These are phyloP conservation scores for Dromaius novaehollandiae DNA, from an alignment of 2,113 vertebrate genomes.

Conservation along the genomic window DNA sequence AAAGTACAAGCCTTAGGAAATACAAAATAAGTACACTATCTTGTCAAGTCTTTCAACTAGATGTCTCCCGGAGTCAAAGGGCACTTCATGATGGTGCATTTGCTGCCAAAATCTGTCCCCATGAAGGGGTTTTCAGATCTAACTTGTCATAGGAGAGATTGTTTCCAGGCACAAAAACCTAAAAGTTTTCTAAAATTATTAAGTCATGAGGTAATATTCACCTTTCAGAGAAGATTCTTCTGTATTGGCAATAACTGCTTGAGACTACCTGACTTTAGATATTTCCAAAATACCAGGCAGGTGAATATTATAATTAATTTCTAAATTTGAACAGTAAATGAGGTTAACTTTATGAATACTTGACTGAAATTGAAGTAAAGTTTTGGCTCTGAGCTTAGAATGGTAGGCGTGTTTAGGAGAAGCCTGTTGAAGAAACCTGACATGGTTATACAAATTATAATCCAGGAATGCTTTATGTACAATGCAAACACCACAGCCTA, in stretches of 20 bases:
- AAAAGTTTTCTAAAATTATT: neutral
- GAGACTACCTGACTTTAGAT: neutral
- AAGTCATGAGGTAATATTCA: neutral
- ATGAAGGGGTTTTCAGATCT: neutral
- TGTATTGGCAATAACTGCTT: neutral
- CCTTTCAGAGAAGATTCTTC: neutral
- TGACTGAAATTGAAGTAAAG: neutral
- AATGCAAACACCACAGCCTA: neutral
- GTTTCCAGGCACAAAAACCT: neutral
- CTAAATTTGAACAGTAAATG: neutral
- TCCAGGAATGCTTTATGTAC: neutral
- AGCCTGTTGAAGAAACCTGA: neutral
- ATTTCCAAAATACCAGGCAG: neutral
- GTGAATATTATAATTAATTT: neutral
- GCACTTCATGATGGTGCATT: neutral
- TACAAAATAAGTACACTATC: neutral
- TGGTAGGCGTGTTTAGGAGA: neutral
- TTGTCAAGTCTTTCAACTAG: neutral
- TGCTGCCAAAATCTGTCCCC: neutral
- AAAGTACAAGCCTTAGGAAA: constrained; percentile 11
- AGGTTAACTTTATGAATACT: neutral
- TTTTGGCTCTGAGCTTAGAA: neutral
- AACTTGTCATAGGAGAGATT: neutral
- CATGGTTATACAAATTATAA: neutral
- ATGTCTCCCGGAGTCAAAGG: neutral